Conservation (phyloP, 2,113 vertebrate species). For the Hypocryptadius cinnamomeus region DNA sequence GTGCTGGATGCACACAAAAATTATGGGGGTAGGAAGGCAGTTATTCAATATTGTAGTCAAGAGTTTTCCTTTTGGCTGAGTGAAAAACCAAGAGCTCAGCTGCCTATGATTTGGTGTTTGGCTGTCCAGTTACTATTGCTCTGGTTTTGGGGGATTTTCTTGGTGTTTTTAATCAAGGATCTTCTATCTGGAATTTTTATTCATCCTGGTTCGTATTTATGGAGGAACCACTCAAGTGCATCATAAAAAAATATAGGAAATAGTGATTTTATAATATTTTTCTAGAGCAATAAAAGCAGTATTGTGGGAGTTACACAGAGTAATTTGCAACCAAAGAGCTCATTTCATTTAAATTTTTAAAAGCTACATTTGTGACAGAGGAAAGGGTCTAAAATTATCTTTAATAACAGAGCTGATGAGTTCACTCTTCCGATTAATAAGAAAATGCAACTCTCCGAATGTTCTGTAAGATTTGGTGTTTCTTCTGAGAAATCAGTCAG, state of each 20-base stretch:
- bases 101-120: not conserved
- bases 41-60: not conserved
- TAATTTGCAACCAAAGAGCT: not conserved
- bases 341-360: not conserved
- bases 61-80: not conserved
- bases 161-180: not conserved
- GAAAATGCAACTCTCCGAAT: not conserved
- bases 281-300: not conserved
- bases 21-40: not conserved
- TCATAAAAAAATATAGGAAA: not conserved
- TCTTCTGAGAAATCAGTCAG: not conserved
- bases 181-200: not conserved
- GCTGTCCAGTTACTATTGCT: not conserved
- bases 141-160: not conserved
- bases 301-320: not conserved
- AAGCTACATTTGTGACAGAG: not conserved
- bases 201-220: not conserved
- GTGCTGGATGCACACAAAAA: not conserved
- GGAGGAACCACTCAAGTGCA: not conserved
- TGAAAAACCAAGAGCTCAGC: not conserved
- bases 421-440: conserved; percentile 3
- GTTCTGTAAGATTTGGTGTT: not conserved
- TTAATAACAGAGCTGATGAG: not conserved
- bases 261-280: not conserved
- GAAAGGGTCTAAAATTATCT: not conserved